Percentiles rank a stretch among this genome's conserved stretches.
Conservation (phyloP, 2,113 vertebrate species). For the Paradoxurus hermaphroditus region DNA sequence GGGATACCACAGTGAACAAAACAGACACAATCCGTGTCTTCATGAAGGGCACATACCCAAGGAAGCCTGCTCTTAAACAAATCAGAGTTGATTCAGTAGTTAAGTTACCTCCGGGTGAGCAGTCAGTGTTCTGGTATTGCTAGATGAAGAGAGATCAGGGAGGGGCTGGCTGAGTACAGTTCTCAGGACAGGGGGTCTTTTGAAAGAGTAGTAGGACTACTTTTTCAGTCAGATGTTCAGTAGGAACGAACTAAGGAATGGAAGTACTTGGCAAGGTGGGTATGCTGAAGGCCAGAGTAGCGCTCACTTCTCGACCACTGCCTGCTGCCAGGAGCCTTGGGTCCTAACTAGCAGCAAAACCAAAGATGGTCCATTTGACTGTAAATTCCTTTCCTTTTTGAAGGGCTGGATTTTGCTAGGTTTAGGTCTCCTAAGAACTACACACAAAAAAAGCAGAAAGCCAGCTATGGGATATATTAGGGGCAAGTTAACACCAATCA, state of each 20-base stretch:
- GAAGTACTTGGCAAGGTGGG: neutral
- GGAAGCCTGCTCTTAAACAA: neutral
- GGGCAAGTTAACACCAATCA: neutral
- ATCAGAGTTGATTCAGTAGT: neutral
- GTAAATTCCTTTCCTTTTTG: neutral
- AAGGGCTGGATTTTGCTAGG: neutral
- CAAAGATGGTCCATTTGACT: neutral
- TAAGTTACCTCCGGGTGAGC: neutral
- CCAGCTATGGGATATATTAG: neutral
- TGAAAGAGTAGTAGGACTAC: neutral
- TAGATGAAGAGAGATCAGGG: neutral
- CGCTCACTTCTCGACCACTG: neutral
- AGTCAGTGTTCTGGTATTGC: neutral
- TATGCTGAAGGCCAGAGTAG: neutral
- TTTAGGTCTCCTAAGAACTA: neutral
- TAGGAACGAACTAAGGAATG: neutral
- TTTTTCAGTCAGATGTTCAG: neutral
- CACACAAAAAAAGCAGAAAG: neutral
- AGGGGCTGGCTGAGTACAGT: fast-evolving
- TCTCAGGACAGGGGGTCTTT: neutral
- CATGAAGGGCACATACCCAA: neutral
- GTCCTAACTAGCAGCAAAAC: neutral
- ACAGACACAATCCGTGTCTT: neutral
- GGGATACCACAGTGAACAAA: neutral
- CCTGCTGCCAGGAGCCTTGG: too few relatives aligned